Conservation (phyloP, 35 echinoderm and acorn worm genomes). For the Lytechinus pictus region DNA sequence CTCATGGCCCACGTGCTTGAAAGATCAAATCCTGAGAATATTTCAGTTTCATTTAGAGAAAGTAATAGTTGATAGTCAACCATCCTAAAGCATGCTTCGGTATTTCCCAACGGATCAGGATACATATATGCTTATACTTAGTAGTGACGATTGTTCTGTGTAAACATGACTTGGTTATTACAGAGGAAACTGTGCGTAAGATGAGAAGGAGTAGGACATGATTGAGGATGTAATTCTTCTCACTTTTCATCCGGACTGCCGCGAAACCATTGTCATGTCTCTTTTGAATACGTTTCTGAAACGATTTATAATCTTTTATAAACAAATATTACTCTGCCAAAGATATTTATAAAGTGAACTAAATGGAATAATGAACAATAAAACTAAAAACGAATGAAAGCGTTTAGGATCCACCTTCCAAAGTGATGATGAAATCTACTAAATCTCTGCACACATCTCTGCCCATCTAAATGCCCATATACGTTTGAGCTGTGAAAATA, state of each 20-base stretch:
- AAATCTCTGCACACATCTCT: no score
- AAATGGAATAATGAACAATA: no score
- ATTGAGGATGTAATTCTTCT: neutral
- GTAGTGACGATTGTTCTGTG: neutral
- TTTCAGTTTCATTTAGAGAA: neutral
- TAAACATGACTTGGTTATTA: neutral
- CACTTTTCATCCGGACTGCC: neutral
- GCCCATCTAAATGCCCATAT: no score
- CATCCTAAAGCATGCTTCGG: neutral
- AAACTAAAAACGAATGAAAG: no score
- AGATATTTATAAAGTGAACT: neutral
- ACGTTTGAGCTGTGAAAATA: no score
- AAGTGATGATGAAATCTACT: no score
- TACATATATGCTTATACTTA: neutral
- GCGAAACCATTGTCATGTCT: neutral
- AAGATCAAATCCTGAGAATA: neutral
- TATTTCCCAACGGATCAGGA: neutral
- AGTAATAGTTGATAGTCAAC: neutral
- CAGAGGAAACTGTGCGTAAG: neutral
- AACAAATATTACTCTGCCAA: neutral
- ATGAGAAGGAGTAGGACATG: neutral
- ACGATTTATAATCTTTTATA: no score
- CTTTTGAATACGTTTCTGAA: neutral
- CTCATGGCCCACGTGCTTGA: neutral
- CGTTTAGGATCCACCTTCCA: neutral